These are phyloP conservation scores for silkworm (Bombyx mori) DNA, from an alignment of 1,140 invertebrate species.

Conservation along the genomic window DNA sequence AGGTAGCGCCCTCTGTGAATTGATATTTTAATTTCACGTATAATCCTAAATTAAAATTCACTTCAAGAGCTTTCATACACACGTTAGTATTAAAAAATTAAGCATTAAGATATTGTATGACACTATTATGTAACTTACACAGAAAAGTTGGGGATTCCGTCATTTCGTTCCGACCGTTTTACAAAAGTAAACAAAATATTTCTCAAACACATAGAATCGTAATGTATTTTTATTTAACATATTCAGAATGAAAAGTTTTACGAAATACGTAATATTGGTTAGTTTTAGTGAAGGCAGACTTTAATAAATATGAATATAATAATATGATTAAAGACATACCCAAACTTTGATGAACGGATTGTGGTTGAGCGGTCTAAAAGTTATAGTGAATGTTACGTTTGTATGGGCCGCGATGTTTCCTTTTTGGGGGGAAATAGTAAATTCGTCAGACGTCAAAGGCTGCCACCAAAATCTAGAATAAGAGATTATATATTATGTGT, in stretches of 20 bases:
- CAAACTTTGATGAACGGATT: constrained; percentile 63
- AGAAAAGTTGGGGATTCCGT: neutral
- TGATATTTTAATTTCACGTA: too few relatives aligned
- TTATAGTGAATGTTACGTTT: constrained; percentile 54
- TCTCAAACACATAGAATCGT: neutral
- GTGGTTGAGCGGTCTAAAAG: constrained; percentile 43
- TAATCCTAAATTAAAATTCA: too few relatives aligned
- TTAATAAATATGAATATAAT: too few relatives aligned
- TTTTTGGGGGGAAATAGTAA: constrained; percentile 47
- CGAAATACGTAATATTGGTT: too few relatives aligned
- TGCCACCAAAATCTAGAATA: constrained; percentile 55
- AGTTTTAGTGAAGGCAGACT: too few relatives aligned
- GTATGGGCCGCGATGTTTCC: constrained; percentile 50
- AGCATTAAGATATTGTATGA: too few relatives aligned
- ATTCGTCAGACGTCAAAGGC: constrained; percentile 47
- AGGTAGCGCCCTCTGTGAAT: too few relatives aligned
- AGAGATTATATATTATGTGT: neutral
- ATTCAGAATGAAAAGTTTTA: too few relatives aligned
- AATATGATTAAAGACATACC: constrained; percentile 28
- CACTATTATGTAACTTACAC: too few relatives aligned
- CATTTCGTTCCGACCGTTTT: neutral
- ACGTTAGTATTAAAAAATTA: too few relatives aligned
- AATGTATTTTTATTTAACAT: too few relatives aligned
- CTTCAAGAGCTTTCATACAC: too few relatives aligned
- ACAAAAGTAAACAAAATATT: neutral